Conservation (phyloP, 2,888 invertebrate genomes). For the Drosophila subquinaria region DNA sequence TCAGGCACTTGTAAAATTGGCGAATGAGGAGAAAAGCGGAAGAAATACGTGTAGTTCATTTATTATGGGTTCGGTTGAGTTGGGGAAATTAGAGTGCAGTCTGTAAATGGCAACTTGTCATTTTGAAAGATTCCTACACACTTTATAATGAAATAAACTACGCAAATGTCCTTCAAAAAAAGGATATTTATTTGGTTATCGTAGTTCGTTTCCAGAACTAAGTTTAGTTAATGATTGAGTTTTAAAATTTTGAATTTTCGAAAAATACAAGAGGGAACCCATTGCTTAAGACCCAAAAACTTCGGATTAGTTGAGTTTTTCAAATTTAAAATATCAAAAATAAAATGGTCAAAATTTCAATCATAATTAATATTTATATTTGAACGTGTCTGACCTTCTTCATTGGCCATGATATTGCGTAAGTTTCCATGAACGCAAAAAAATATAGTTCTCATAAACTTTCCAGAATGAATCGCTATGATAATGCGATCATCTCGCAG, state of each 20-base stretch:
- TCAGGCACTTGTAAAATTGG: constrained; percentile 51
- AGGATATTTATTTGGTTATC: too few species aligned
- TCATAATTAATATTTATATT: background rate
- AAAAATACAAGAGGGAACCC: too few species aligned
- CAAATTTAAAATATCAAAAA: too few species aligned
- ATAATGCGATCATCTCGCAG: constrained; percentile 15
- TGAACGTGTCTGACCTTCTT: background rate
- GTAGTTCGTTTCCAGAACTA: too few species aligned
- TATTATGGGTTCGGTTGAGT: background rate
- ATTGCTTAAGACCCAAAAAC: too few species aligned
- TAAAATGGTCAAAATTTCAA: too few species aligned
- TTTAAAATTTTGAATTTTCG: too few species aligned
- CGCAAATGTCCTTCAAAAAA: background rate
- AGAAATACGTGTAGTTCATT: constrained; percentile 28
- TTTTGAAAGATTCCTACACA: background rate
- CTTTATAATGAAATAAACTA: background rate
- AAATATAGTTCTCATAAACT: constrained; percentile 9
- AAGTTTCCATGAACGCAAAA: background rate
- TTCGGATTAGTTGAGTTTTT: too few species aligned
- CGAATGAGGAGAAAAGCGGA: constrained; percentile 11
- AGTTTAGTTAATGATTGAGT: too few species aligned
- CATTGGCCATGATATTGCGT: background rate
- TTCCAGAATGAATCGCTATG: background rate
- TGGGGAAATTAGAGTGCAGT: constrained; percentile 12
- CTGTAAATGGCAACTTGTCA: constrained; percentile 2